Percentiles rank a stretch among this genome's conserved stretches.
Conservation (phyloP, 2,797 vertebrate genomes). For the Danio choprae region DNA sequence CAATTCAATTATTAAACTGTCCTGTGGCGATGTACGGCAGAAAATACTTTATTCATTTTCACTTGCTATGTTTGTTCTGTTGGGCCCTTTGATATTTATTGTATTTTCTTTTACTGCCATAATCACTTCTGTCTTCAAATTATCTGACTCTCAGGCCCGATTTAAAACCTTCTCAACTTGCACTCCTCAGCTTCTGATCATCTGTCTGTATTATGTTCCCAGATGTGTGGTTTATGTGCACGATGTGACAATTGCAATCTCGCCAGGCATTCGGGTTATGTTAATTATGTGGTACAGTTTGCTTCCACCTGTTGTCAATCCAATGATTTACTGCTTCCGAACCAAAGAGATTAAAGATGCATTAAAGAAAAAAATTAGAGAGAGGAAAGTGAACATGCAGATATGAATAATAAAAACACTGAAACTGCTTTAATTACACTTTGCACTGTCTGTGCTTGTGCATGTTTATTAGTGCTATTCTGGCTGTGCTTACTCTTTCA, state of each 20-base stretch:
- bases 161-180: conserved; percentile 72
- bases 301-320: conserved; percentile 54
- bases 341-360: conserved; percentile 47
- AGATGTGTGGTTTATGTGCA: conserved; percentile 49
- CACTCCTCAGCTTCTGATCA: conserved; percentile 68
- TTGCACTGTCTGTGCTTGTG: no score
- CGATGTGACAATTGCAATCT: background rate
- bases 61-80: conserved; percentile 42
- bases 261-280: background rate
- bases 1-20: conserved; percentile 25
- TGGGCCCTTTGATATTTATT: conserved; percentile 63
- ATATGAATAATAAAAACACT: no score
- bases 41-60: background rate
- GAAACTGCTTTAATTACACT: no score
- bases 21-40: conserved; percentile 41
- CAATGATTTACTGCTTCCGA: conserved; percentile 44
- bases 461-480: no score
- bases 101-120: conserved; percentile 76
- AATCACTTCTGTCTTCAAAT: conserved; percentile 71
- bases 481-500: no score
- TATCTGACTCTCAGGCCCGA: conserved; percentile 61
- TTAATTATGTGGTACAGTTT: conserved; percentile 51
- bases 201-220: conserved; percentile 65
- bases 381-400: no score
- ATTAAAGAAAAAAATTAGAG: background rate